Base-by-base conservation (phyloP, 2,888 invertebrate species). In the Melinaea menophilus region DNA sequence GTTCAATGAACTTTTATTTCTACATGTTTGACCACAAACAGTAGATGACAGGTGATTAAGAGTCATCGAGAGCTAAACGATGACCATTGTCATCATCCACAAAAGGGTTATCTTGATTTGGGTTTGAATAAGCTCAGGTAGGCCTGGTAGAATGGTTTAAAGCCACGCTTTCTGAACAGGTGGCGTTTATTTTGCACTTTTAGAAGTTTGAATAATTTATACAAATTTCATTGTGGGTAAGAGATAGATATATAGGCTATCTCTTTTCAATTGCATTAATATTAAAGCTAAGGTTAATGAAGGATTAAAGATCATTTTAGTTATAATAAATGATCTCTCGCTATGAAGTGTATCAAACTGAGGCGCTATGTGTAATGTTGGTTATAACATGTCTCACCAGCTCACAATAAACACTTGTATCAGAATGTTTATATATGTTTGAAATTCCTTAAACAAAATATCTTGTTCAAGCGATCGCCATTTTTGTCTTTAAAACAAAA, bases 71-170 rank as follows among this genome's bases (percentile, higher is more conserved):
- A 74, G 75, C 72, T 78, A 77, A 84, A 81, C 77, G 80, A 75
- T 74, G 72, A 74, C 79, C 78, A 85, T 88, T 88, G 88, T 88
- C 72, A 75, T 71, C 75, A 67, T 79, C 79, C 78, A 77, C 75
- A 79, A 45, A 75, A 78, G 79, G 80, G 78, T 80, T 77, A 79
- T 75, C 76, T 66, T 56, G 65, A 69, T 55, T 60, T 59, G 65
- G 55, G 37, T 62, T 58, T 47, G 51, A 64, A 62, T 66, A 70
- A 68, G 63, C 76, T 77, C 88, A 88, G 89, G 87, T 88, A 84
- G 82, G 73, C 76, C 79, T 77, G 66, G 79, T 80, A 84, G 89
- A 89, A 86, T 88, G 75, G 77, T 72, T 74, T 86, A 87, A 90
- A 82, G 84, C 87, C 76, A 76, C 84, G 81, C 61, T 69, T 69